phyloP scores from a whole-genome alignment of 2,113 vertebrate species.

The Corythaixoides concolor region DNA sequence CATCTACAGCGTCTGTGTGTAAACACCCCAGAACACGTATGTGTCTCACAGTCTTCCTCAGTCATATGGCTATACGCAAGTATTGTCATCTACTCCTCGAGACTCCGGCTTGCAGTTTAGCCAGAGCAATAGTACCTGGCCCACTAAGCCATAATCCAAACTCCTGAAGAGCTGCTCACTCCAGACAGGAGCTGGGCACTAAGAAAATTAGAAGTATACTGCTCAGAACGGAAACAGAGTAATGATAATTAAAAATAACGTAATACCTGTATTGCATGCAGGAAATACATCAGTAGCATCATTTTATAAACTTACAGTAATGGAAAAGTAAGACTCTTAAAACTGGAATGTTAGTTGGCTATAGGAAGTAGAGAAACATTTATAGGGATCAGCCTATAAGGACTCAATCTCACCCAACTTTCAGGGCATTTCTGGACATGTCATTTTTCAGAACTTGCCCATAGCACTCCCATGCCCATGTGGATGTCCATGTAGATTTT shows the following conservation, averaged over 20 bases:
- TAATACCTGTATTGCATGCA: background rate
- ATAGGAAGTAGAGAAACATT: background rate
- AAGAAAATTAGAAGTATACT: background rate
- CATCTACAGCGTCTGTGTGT: background rate
- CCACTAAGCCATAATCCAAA: background rate
- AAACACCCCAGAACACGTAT: accelerated
- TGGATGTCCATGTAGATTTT: background rate
- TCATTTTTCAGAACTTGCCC: background rate
- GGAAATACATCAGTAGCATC: background rate
- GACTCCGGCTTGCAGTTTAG: background rate
- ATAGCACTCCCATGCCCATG: accelerated
- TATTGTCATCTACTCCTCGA: accelerated
- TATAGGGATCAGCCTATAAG: background rate
- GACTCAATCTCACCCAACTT: background rate
- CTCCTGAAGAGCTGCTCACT: background rate
- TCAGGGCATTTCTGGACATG: background rate
- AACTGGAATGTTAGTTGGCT: background rate
- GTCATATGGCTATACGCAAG: background rate
- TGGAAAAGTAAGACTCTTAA: background rate
- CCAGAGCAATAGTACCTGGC: background rate
- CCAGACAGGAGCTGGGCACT: background rate
- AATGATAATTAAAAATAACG: background rate
- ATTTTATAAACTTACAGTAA: background rate
- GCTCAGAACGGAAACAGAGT: background rate
- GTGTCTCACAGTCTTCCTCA: background rate